These are phyloP conservation scores for Urosaurus nigricauda DNA, from an alignment of 2,797 vertebrate genomes.

Conservation along the genomic window DNA sequence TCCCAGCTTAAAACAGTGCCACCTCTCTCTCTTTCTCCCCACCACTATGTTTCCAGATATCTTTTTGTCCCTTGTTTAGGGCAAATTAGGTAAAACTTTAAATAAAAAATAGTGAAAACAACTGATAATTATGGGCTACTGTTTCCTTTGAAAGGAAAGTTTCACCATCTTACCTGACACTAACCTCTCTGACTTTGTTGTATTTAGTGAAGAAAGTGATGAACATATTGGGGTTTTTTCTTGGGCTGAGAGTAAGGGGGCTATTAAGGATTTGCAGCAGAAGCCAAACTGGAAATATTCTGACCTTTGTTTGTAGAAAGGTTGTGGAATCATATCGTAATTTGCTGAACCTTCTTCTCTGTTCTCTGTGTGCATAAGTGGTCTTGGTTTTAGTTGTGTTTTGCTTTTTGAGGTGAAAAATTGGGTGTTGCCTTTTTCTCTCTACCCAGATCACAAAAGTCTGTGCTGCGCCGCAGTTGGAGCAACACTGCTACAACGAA, in stretches of 20 bases:
- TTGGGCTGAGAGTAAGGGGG: background rate
- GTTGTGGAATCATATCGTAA: background rate
- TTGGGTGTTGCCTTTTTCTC: background rate
- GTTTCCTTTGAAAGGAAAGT: background rate
- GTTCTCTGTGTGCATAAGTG: background rate
- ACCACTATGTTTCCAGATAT: background rate
- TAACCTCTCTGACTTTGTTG: background rate
- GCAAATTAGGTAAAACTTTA: background rate
- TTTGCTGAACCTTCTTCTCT: too few species aligned
- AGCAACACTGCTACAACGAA: constrained; percentile 52
- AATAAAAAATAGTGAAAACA: background rate
- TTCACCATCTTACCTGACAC: background rate
- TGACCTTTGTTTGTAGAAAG: background rate
- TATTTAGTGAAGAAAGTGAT: background rate
- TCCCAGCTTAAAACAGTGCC: background rate
- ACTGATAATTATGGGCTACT: background rate
- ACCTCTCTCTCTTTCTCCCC: too few species aligned
- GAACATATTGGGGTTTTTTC: background rate
- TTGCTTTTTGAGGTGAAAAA: background rate
- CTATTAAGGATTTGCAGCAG: constrained; percentile 16
- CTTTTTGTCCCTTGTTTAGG: background rate
- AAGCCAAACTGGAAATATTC: background rate
- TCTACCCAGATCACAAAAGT: constrained; percentile 80
- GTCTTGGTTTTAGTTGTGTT: background rate
- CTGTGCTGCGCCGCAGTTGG: constrained; percentile 86